Base-by-base conservation (phyloP, 2,888 invertebrate species). In the Cybosia mesomella region DNA sequence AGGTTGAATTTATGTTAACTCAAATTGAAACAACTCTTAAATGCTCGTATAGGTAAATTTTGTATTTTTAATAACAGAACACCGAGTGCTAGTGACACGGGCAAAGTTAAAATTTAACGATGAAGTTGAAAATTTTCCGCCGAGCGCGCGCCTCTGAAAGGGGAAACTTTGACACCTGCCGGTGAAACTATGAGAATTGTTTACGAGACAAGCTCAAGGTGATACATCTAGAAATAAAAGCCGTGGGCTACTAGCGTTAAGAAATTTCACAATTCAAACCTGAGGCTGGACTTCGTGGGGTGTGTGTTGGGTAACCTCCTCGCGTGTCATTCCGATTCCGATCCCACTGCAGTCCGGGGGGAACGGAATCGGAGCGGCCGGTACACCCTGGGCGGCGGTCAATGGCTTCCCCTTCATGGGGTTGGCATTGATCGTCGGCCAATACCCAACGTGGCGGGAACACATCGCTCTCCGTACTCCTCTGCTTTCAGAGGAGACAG, bases 131-230 rank as follows among this genome's bases (percentile, higher is more conserved):
- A 80, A 72, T 73, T 72, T 75, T 68, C 76, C 73, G 57, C 59
- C 69, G 72, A 76, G 74, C 66, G 53, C 55, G 58, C 58, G 71
- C 69, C 62, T 70, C 70, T 70, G 66, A 71, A 71, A 75, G 73
- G 74, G 75, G 74, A 77, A 84, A 83, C 77, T 84, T 84, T 66
- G 77, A 78, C 84, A 76, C 75, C 74, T 83, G 81, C 73, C 79
- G 75, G 73, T 82, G 76, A 79, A 83, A 83, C 83, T 83, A 82
- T 83, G 76, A 77, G 83, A 84, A 84, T 78, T 80, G 83, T 83
- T 85, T 80, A 81, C 77, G 70, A 70, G 73, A 74, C 66, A 66
- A 66, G 15, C 22, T 36, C 53, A 69, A 78, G 72, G 81, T 67
- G 76, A 71, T 66, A 66, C 58, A 43, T 32, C 68, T 36, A 32